phyloP scores from a whole-genome alignment of 2,888 invertebrate species.

The Liopterus haemorrhoidalis region DNA sequence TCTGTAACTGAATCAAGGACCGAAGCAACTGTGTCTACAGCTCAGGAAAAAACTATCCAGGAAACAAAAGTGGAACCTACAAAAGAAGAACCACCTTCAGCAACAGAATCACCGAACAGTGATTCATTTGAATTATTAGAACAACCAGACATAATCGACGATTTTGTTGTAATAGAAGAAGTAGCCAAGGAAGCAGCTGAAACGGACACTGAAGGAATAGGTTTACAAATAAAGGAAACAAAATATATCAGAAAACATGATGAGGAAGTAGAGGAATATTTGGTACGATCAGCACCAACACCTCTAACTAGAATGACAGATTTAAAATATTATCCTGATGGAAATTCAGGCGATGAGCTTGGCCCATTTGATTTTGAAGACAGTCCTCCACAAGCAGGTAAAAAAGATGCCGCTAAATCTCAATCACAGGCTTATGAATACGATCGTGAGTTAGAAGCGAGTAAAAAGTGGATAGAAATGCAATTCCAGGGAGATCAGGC shows the following conservation, averaged over 20 bases:
- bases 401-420: conserved; percentile 40
- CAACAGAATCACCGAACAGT: conserved; percentile 66
- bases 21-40: conserved; percentile 54
- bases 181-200: conserved; percentile 82
- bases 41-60: conserved; percentile 52
- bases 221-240: conserved; percentile 59
- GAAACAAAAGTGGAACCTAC: conserved; percentile 49
- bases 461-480: conserved; percentile 86
- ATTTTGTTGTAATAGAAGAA: conserved; percentile 83
- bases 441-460: conserved; percentile 61
- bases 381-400: conserved; percentile 49
- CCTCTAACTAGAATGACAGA: conserved; percentile 50
- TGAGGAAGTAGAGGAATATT: conserved; percentile 64
- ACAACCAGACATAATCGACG: conserved; percentile 79
- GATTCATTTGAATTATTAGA: conserved; percentile 85
- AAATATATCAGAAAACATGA: conserved; percentile 58
- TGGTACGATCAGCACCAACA: conserved; percentile 63
- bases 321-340: conserved; percentile 47
- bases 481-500: conserved; percentile 70
- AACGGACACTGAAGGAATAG: conserved; percentile 75
- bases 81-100: conserved; percentile 43
- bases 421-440: conserved; percentile 45
- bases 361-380: conserved; percentile 66
- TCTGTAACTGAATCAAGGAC: conserved; percentile 43
- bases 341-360: conserved; percentile 55